Evolutionary conservation across 2,113 vertebrate species (phyloP), one percentile per base, ranked within the genome.

Genomic region (Dicrurus megarhynchus): DNA sequence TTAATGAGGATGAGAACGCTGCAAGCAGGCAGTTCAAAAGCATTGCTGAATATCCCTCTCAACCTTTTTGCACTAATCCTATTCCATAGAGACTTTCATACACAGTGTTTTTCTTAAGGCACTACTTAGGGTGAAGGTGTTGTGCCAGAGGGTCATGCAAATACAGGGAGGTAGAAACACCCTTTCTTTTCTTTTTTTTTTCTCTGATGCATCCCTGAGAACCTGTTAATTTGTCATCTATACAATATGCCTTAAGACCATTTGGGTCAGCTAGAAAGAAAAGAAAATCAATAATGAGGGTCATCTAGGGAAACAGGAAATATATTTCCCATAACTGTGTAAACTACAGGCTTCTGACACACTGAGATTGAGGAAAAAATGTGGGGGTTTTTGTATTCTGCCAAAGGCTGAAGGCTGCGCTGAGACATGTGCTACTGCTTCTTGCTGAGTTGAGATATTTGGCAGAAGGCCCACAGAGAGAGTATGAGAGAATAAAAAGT

Each of bases 361-460:
- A 65, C 33, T 86, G 82, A 92, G 63, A 77, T 55, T 23, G 73
- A 87, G 60, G 57, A 64, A 84, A 89, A 95, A 76, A 65, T 61
- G 47, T 74, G 67, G 8, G 4, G 0, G 0, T 44, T 95, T 96
- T 89, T 89, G 42, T 84, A 64, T 78, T 83, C 79, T 96, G 89
- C 88, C 84, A 89, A 30, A 78, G 91, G 49, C 46, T 95, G 89
- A 95, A 96, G 90, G 61, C 65, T 94, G 50, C 27, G 32, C 67
- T 69, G 92, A 96, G 92, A 91, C 73, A 84, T 84, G 83, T 97
- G 74, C 46, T 91, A 7, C 70, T 89, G 67, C 65, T 92, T 95
- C 92, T 96, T 96, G 69, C 89, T 95, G 90, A 84, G 71, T 83
- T 4, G 59, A 97, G 42, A 69, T 83, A 86, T 63, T 73, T 97